Conservation (phyloP, 2,113 vertebrate genomes). For the Catagonus wagneri region DNA sequence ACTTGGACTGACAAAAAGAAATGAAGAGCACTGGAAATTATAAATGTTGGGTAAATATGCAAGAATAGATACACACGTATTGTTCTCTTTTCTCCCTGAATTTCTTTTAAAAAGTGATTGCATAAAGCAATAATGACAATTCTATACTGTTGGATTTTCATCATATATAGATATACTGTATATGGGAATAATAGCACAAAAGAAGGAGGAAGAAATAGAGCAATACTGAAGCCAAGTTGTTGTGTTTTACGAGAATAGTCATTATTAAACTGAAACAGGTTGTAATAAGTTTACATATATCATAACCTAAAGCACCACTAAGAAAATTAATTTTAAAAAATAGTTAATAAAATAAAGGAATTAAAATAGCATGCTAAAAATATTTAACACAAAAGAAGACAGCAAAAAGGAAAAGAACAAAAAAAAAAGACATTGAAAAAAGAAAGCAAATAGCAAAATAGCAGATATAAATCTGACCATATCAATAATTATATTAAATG, state of each 20-base stretch:
- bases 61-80: not conserved
- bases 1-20: conserved; percentile 10
- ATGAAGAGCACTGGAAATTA: not conserved
- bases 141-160: not conserved
- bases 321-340: not conserved
- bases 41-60: not conserved
- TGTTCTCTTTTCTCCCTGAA: not conserved
- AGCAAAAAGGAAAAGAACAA: not conserved
- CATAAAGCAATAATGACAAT: not conserved
- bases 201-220: not conserved
- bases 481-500: not conserved
- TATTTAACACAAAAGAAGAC: not conserved
- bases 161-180: not conserved
- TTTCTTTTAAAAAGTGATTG: not conserved
- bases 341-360: not conserved
- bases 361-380: not conserved
- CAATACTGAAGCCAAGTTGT: not conserved
- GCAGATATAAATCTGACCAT: not conserved
- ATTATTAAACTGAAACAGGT: not conserved
- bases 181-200: not conserved
- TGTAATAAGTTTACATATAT: not conserved
- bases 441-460: conserved; percentile 2
- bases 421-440: not conserved
- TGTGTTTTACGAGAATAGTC: conserved; percentile 24
- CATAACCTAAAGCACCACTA: not conserved